Evolutionary conservation across 2,113 vertebrate genomes (phyloP).

Genomic region (Oryzias melastigma): DNA sequence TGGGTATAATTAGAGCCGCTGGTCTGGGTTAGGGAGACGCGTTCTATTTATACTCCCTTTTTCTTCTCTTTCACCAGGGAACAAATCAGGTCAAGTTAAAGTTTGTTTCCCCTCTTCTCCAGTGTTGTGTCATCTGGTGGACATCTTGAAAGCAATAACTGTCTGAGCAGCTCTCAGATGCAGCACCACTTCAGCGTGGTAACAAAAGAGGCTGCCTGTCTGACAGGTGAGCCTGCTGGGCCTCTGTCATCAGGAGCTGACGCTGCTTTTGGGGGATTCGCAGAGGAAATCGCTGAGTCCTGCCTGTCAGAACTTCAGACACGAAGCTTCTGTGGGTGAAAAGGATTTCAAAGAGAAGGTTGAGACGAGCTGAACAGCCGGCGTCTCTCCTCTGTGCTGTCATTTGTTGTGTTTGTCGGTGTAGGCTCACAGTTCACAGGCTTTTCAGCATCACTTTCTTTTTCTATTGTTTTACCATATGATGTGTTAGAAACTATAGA

Average conservation of each 20-base stretch:
- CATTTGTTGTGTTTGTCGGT: constrained; percentile 2
- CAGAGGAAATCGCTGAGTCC: background rate
- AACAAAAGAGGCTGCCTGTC: constrained; percentile 14
- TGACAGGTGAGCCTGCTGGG: constrained; percentile 23
- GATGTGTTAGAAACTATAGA: constrained; percentile 21
- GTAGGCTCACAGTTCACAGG: constrained; percentile 9
- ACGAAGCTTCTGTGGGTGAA: constrained; percentile 11
- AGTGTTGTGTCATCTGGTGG: constrained; percentile 16
- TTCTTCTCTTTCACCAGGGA: too few relatives aligned
- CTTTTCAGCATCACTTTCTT: constrained; percentile 24
- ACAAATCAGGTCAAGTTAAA: too few relatives aligned
- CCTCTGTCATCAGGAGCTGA: constrained; percentile 24
- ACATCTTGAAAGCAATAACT: constrained; percentile 7
- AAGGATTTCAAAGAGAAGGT: background rate
- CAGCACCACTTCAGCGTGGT: constrained; percentile 1
- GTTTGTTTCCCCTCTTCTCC: constrained; percentile 1
- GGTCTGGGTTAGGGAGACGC: too few relatives aligned
- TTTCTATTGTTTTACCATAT: constrained; percentile 7
- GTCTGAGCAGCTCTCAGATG: background rate
- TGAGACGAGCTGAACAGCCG: constrained; percentile 12
- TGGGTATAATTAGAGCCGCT: too few relatives aligned
- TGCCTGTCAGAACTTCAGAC: constrained; percentile 9
- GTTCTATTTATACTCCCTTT: too few relatives aligned
- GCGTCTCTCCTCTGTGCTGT: constrained; percentile 15
- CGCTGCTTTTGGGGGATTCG: constrained; percentile 2